These are phyloP conservation scores for Plemyria rubiginata DNA, from an alignment of 2,888 invertebrate species.

Conservation along the genomic window DNA sequence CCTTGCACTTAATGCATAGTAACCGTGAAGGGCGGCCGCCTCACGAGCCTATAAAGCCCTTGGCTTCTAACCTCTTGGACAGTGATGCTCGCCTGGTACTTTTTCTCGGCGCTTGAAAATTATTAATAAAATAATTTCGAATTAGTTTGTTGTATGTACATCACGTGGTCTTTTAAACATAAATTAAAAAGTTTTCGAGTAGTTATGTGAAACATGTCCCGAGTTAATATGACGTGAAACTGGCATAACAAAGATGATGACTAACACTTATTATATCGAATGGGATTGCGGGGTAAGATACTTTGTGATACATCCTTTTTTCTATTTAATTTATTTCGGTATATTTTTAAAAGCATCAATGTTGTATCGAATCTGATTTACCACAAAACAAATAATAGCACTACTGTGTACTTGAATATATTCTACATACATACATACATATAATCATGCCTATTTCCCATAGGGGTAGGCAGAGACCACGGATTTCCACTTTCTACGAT, in stretches of 20 bases:
- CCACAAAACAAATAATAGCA: too few relatives aligned
- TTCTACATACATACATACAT: too few relatives aligned
- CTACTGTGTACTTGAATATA: too few relatives aligned
- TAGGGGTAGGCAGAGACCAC: too few relatives aligned
- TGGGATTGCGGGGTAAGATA: conserved; percentile 65
- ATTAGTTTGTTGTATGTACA: neutral
- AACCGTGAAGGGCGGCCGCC: conserved; percentile 64
- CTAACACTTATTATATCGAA: conserved; percentile 59
- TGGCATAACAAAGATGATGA: conserved; percentile 44
- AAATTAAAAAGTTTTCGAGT: neutral
- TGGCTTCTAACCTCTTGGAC: conserved; percentile 44
- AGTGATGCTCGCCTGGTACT: conserved; percentile 52
- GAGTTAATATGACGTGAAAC: neutral
- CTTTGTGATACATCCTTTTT: neutral
- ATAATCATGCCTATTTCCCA: too few relatives aligned
- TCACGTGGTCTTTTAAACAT: neutral
- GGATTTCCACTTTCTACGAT: too few relatives aligned
- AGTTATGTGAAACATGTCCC: conserved; percentile 11
- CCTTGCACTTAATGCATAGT: conserved; percentile 75
- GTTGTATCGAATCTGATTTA: neutral
- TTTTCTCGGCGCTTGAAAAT: conserved; percentile 25
- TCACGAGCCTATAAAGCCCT: conserved; percentile 49
- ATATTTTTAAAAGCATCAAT: neutral
- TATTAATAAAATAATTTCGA: neutral
- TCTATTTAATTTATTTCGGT: neutral